Conservation (phyloP, 2,113 vertebrate genomes). For the Mastomys coucha region DNA sequence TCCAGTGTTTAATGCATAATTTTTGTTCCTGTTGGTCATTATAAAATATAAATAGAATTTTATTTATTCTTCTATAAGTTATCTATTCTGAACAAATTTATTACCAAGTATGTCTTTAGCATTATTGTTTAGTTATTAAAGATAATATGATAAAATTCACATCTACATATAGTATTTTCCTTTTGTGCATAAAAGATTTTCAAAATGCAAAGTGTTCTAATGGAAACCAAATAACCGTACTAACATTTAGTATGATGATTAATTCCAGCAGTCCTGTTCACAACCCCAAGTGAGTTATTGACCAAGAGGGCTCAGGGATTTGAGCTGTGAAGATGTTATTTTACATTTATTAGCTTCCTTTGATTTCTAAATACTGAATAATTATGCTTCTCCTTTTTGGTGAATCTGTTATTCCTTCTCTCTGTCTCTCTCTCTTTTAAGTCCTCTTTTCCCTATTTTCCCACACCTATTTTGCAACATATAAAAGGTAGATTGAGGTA, state of each 20-base stretch:
- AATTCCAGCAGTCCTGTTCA: not conserved
- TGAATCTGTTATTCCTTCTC: not conserved
- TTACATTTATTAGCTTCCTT: not conserved
- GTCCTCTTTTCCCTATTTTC: not conserved
- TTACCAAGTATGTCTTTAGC: not conserved
- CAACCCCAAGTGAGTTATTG: not conserved
- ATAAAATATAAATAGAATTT: slow-evolving; percentile 22
- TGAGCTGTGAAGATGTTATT: not conserved
- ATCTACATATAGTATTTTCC: not conserved
- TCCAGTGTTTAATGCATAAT: slow-evolving; percentile 26
- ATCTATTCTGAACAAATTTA: not conserved
- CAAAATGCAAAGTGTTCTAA: not conserved
- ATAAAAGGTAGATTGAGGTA: not conserved
- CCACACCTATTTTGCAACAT: not conserved
- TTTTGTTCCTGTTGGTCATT: slow-evolving; percentile 52
- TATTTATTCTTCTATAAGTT: not conserved
- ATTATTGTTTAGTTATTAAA: slow-evolving; percentile 14
- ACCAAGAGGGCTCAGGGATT: not conserved
- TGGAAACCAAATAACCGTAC: not conserved
- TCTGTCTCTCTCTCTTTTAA: not conserved
- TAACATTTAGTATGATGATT: slow-evolving; percentile 23
- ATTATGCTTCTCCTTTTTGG: not conserved
- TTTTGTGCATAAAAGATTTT: not conserved
- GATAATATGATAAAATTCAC: not conserved
- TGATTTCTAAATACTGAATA: not conserved